A percentile compares a stretch with the other conserved stretches of the same genome.
These are phyloP conservation scores for Apamea crenata DNA, from an alignment of 2,888 invertebrate species.

Conservation along the genomic window DNA sequence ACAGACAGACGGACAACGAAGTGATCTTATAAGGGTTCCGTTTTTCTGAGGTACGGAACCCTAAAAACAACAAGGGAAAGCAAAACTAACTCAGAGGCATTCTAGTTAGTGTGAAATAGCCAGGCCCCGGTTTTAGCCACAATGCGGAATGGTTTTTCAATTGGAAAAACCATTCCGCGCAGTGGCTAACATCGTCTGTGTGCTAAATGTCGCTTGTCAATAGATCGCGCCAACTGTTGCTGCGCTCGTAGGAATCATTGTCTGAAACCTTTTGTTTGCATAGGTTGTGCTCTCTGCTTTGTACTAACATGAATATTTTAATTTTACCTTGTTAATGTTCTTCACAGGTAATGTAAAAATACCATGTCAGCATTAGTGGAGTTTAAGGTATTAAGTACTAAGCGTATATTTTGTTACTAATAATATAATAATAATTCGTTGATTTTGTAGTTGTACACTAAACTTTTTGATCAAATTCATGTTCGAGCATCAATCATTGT, in stretches of 20 bases:
- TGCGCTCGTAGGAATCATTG: slow-evolving; percentile 1
- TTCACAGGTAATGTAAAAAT: not conserved
- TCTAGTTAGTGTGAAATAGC: slow-evolving; percentile 17
- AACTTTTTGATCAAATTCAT: too few species aligned
- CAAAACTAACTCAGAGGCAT: not conserved
- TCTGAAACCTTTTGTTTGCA: not conserved
- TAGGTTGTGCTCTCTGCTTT: not conserved
- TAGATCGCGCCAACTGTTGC: slow-evolving; percentile 36
- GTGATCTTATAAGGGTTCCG: too few species aligned
- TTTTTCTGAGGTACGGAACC: too few species aligned
- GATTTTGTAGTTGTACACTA: too few species aligned
- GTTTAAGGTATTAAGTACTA: not conserved
- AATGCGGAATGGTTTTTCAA: slow-evolving; percentile 14
- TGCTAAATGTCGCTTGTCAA: slow-evolving; percentile 4
- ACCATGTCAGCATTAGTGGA: not conserved
- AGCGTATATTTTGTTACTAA: not conserved
- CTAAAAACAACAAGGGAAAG: not conserved
- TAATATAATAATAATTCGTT: too few species aligned
- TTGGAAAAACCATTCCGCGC: not conserved
- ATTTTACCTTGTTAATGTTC: not conserved
- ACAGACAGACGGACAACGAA: too few species aligned
- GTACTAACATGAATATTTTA: not conserved
- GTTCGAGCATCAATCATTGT: too few species aligned
- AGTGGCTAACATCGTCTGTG: too few species aligned
- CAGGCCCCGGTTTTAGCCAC: not conserved